These are phyloP conservation scores for Rhadinocentrus ornatus DNA, from an alignment of 2,797 vertebrate genomes.

Conservation along the genomic window DNA sequence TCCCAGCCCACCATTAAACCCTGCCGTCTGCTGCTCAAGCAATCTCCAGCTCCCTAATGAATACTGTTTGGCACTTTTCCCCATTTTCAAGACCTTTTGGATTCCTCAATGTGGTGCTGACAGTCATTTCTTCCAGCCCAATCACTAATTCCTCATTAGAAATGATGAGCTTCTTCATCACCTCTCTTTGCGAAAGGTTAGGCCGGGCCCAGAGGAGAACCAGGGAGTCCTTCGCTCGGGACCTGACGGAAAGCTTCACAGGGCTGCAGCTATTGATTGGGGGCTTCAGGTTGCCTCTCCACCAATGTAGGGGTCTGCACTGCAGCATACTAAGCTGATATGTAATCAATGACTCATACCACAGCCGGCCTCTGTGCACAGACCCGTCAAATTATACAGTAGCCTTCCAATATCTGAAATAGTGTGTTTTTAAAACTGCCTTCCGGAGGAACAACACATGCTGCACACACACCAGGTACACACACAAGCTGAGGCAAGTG, in stretches of 20 bases:
- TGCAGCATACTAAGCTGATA: constrained; percentile 87
- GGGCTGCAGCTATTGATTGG: constrained; percentile 83
- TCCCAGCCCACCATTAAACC: constrained; percentile 43
- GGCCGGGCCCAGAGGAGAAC: constrained; percentile 74
- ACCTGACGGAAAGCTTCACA: constrained; percentile 79
- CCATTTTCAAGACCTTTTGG: constrained; percentile 63
- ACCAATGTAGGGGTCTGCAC: constrained; percentile 82
- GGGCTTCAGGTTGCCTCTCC: constrained; percentile 84
- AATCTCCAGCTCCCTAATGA: constrained; percentile 63
- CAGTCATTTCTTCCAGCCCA: constrained; percentile 73
- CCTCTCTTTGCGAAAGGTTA: constrained; percentile 86
- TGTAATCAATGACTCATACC: constrained; percentile 88
- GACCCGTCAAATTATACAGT: constrained; percentile 83
- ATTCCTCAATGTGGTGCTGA: constrained; percentile 64
- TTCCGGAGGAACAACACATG: constrained; percentile 65
- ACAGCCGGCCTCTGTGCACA: constrained; percentile 76
- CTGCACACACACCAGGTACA: constrained; percentile 50
- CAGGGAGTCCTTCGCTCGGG: constrained; percentile 75
- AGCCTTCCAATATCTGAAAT: constrained; percentile 78
- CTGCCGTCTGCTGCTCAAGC: constrained; percentile 46
- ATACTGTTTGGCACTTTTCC: constrained; percentile 68
- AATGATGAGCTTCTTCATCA: constrained; percentile 87
- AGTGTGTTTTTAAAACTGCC: constrained; percentile 76
- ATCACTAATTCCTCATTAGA: constrained; percentile 87
- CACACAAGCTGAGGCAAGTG: constrained; percentile 46